Conservation (phyloP, 2,888 invertebrate species). For the Pristionchus japonicus region DNA sequence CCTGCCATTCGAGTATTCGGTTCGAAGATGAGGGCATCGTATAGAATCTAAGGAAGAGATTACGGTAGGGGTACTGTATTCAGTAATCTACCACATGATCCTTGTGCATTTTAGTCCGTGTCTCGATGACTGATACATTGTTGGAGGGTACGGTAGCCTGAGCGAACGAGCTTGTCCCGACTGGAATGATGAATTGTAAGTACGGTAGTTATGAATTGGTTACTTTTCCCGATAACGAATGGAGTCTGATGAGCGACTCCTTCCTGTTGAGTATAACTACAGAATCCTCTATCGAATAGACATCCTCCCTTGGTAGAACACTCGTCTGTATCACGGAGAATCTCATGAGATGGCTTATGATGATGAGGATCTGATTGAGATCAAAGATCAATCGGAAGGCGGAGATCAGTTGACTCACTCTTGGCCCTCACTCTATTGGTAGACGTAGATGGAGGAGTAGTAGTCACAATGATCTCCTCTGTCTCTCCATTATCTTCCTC, state of each 20-base stretch:
- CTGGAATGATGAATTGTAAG: slow-evolving; percentile 49
- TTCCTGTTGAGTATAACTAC: slow-evolving; percentile 56
- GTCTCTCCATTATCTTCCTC: slow-evolving; percentile 46
- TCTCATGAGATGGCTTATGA: slow-evolving; percentile 49
- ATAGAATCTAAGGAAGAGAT: slow-evolving; percentile 53
- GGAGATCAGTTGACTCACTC: background rate
- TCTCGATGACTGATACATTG: slow-evolving; percentile 63
- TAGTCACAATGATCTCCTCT: slow-evolving; percentile 25
- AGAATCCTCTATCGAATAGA: slow-evolving; percentile 59
- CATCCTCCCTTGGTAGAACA: slow-evolving; percentile 60
- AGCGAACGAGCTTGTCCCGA: slow-evolving; percentile 61
- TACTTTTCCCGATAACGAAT: slow-evolving; percentile 56
- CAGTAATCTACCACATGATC: slow-evolving; percentile 54
- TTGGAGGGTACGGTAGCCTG: slow-evolving; percentile 62
- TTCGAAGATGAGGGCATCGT: slow-evolving; percentile 58
- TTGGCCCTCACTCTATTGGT: background rate
- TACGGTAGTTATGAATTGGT: too few species aligned
- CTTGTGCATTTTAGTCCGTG: slow-evolving; percentile 58
- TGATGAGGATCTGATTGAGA: slow-evolving; percentile 48
- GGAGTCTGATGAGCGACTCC: slow-evolving; percentile 50
- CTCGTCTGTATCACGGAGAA: slow-evolving; percentile 37
- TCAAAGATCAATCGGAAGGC: background rate
- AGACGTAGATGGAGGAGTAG: background rate
- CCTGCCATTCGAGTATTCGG: slow-evolving; percentile 56
- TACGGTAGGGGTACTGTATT: background rate